Conservation (phyloP, 2,888 invertebrate genomes). For the Hipparchia semele region DNA sequence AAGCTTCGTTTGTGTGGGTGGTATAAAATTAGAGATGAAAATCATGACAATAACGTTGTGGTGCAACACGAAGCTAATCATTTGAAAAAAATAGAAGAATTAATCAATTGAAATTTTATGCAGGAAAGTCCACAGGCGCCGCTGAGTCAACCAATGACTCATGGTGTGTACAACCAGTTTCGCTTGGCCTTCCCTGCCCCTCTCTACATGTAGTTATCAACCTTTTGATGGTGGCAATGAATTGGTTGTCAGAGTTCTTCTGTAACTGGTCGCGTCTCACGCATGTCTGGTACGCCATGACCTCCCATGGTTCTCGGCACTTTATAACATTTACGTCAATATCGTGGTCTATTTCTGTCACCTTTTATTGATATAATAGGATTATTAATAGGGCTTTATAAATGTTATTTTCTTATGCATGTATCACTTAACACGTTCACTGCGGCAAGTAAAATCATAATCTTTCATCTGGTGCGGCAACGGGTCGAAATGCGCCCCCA, state of each 20-base stretch:
- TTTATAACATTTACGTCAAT: constrained; percentile 31
- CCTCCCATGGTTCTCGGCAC: constrained; percentile 40
- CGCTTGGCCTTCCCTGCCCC: constrained; percentile 48
- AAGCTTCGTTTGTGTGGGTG: too few species aligned
- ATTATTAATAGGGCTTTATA: constrained; percentile 5
- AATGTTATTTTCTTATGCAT: neutral
- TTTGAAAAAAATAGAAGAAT: constrained; percentile 29
- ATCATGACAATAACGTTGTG: neutral
- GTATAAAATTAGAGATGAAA: neutral
- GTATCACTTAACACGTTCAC: too few species aligned
- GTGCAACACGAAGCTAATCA: constrained; percentile 15
- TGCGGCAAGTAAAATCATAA: too few species aligned
- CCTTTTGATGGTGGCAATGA: constrained; percentile 39
- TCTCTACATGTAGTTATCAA: constrained; percentile 17
- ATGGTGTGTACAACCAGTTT: constrained; percentile 45
- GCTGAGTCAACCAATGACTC: constrained; percentile 52
- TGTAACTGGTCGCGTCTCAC: constrained; percentile 53
- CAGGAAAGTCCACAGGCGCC: constrained; percentile 52
- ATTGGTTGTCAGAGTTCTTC: constrained; percentile 48
- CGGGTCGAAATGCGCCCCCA: too few species aligned
- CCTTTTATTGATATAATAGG: constrained; percentile 16
- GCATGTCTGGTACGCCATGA: constrained; percentile 56
- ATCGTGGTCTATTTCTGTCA: constrained; percentile 37
- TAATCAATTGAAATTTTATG: constrained; percentile 42
- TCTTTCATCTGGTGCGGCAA: too few species aligned